A percentile compares a stretch with the other conserved stretches of the same genome.
phyloP scores from a whole-genome alignment of 2,113 vertebrate species.

The Hippocampus barbouri region DNA sequence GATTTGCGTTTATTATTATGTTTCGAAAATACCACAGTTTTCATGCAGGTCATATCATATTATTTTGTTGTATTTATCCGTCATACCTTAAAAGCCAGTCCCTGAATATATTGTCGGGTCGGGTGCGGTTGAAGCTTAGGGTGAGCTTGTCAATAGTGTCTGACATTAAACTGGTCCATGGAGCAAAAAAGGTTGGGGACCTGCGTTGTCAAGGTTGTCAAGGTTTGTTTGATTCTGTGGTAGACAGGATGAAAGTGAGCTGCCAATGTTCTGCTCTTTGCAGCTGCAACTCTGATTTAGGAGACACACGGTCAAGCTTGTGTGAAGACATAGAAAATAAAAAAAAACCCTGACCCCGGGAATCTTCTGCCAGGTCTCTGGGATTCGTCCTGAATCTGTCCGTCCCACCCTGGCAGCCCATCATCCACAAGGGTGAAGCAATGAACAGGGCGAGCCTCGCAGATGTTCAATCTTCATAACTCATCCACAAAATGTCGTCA shows the following conservation, averaged over 20 bases:
- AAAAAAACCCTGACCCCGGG: constrained; percentile 20
- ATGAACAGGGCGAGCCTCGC: constrained; percentile 7
- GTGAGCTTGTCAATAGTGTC: too few relatives aligned
- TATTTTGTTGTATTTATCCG: too few relatives aligned
- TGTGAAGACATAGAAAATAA: background rate
- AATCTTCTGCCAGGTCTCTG: constrained; percentile 19
- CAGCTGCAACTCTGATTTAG: constrained; percentile 8
- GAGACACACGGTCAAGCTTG: constrained; percentile 10
- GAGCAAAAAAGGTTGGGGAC: background rate
- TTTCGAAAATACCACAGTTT: too few relatives aligned
- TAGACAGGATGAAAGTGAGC: constrained; percentile 10
- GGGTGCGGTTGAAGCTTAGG: too few relatives aligned
- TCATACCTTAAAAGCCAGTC: too few relatives aligned
- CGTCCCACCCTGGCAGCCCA: constrained; percentile 32
- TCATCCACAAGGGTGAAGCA: constrained; percentile 17
- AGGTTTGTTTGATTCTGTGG: constrained; percentile 5
- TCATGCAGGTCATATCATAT: too few relatives aligned
- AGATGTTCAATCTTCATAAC: constrained; percentile 26
- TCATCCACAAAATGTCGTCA: constrained; percentile 5
- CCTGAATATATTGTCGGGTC: too few relatives aligned
- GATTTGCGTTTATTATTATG: too few relatives aligned
- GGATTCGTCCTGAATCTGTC: constrained; percentile 27
- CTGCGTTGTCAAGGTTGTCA: background rate
- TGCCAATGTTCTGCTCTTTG: constrained; percentile 33
- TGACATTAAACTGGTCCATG: too few relatives aligned